Evolutionary conservation across 1,140 invertebrate species (phyloP).

Genomic region (Drosophila watanabei): DNA sequence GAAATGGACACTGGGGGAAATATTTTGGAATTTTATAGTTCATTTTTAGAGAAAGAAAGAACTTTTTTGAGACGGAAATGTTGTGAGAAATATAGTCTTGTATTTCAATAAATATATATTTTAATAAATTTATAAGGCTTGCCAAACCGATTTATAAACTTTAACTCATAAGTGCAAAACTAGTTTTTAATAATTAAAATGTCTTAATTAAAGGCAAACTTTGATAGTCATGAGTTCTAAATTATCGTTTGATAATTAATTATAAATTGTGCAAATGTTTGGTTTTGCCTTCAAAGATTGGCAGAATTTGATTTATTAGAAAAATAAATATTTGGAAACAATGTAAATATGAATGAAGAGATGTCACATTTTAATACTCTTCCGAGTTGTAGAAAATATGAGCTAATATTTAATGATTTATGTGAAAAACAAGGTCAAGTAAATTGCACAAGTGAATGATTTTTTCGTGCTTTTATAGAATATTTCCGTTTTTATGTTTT

Average conservation of each 20-base stretch:
- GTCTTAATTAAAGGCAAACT: not conserved
- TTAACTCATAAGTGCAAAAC: conserved; percentile 3
- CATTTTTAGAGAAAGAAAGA: not conserved
- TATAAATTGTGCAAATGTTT: not conserved
- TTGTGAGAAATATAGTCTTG: not conserved
- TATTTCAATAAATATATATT: not conserved
- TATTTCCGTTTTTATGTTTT: not conserved
- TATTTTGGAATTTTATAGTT: not conserved
- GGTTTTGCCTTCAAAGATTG: not conserved
- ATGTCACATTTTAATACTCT: not conserved
- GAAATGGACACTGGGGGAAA: conserved; percentile 56
- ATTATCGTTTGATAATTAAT: not conserved
- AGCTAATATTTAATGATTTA: conserved; percentile 1
- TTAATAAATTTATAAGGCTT: not conserved
- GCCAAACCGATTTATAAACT: not conserved
- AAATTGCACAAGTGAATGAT: not conserved
- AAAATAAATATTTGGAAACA: not conserved
- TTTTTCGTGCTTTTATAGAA: not conserved
- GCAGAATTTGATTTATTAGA: not conserved
- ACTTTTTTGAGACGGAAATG: too few species aligned
- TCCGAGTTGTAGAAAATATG: not conserved
- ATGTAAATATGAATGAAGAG: not conserved
- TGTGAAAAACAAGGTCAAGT: too few species aligned
- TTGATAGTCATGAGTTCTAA: not conserved
- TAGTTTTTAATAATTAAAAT: not conserved